Evolutionary conservation across 2,797 vertebrate genomes (phyloP).

Genomic region (Toxotes lorentzi): DNA sequence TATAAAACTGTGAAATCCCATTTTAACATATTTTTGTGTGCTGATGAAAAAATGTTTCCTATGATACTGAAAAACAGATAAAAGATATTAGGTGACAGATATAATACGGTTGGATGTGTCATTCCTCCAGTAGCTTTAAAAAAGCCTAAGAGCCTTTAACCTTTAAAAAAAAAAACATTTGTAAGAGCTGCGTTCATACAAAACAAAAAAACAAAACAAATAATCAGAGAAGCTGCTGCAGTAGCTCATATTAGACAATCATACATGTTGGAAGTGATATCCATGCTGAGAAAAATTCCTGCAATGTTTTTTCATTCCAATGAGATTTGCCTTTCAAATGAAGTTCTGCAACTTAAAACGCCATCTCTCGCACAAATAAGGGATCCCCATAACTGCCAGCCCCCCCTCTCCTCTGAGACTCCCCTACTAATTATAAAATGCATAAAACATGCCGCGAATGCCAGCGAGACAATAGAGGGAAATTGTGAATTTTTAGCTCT

Average conservation of each 20-base stretch:
- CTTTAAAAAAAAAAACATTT: no score
- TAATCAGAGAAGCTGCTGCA: no score
- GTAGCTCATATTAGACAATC: no score
- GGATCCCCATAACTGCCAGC: conserved; percentile 41
- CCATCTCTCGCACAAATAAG: conserved; percentile 61
- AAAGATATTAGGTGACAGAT: no score
- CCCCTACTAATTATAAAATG: conserved; percentile 84
- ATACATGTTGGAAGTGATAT: no score
- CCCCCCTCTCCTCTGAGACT: conserved; percentile 64
- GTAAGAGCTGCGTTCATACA: no score
- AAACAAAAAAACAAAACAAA: no score
- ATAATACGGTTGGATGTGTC: no score
- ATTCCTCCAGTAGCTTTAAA: no score
- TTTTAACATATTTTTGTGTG: background rate
- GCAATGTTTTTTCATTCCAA: conserved; percentile 18
- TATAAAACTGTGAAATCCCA: background rate
- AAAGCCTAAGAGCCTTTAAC: no score
- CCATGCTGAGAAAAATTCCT: background rate
- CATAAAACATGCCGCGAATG: conserved; percentile 83
- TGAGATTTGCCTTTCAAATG: conserved; percentile 80
- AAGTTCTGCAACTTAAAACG: conserved; percentile 61
- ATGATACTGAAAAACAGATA: background rate
- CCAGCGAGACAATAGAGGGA: conserved; percentile 81
- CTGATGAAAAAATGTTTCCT: background rate
- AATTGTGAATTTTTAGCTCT: conserved; percentile 82